Base-by-base conservation (phyloP, 2,797 vertebrate genomes). In the Pristis pectinata region DNA sequence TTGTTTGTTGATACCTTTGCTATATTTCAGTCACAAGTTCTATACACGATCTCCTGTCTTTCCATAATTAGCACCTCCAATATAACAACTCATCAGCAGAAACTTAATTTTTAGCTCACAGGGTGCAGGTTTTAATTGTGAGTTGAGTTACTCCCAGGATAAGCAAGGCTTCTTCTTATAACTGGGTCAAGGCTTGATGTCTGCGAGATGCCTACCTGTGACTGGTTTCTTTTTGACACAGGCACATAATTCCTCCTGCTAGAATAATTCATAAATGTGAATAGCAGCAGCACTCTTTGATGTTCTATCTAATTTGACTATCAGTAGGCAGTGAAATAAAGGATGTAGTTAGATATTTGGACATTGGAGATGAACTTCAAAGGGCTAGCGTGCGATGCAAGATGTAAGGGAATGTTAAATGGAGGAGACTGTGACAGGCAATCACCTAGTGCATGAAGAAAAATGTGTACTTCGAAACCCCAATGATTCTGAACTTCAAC, bases 331-430 rank as follows among this genome's bases (percentile, higher is more conserved):
- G 61, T 49, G 10, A 91, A 67, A 67, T 91, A 67, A 91, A 91
- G 87, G 61, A 67, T 91, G n/a, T 41, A 91, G 37, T 79, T 80
- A 80, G 37, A 44, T 80, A 41, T 80, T 80, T 80, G 79, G 37
- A 67, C 19, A 41, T 91, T 67, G n/a, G 59, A 67, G 61, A 67
- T 67, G n/a, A 64, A 61, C 61, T 91, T 91, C 87, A 91, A 91
- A 67, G 59, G 59, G 19, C 24, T 24, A 24, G 87, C 17, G 41
- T 24, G 59, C 34, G 67, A 91, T 41, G 37, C 87, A 37, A 91
- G 87, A 91, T 91, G 87, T 24, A 87, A 67, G n/a, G 3, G 87
- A 91, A 91, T 91, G 59, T 67, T 91, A 67, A 91, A 91, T n/a
- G n/a, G 7, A 41, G n/a, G n/a, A 9, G 17, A 19, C 2, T 41